Percentiles rank a stretch among this genome's conserved stretches.
Conservation (phyloP, 2,797 vertebrate genomes). For the Cryptoprocta ferox region DNA sequence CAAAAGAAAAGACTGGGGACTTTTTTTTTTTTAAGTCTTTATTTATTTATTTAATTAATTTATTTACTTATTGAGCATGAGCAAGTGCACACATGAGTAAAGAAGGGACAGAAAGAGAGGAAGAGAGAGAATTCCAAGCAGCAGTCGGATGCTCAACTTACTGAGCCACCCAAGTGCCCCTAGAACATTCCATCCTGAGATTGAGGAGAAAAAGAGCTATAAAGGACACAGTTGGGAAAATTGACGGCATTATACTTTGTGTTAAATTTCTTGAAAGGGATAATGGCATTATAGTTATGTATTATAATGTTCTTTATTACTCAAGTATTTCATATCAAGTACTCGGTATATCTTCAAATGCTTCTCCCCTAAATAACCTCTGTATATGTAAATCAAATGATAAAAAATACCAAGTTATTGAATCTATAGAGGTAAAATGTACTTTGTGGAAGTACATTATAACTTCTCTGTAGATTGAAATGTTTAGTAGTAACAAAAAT, state of each 20-base stretch:
- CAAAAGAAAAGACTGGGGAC: background rate
- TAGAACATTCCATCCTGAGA: background rate
- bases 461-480: background rate
- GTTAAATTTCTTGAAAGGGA: background rate
- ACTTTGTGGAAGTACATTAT: background rate
- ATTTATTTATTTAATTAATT: no score
- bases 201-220: background rate
- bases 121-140: no score
- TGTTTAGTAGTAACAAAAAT: background rate
- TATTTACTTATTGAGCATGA: no score
- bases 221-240: background rate
- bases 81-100: no score
- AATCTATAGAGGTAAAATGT: background rate
- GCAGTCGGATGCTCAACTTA: no score
- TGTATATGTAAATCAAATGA: background rate
- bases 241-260: background rate
- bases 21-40: no score
- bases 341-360: background rate
- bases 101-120: no score
- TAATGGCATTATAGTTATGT: background rate
- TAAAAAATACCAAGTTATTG: background rate
- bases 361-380: background rate
- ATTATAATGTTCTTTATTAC: background rate
- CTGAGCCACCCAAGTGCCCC: no score
- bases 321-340: background rate